These are phyloP conservation scores for Tenthredo livida DNA, from an alignment of 2,888 invertebrate genomes.

Conservation along the genomic window DNA sequence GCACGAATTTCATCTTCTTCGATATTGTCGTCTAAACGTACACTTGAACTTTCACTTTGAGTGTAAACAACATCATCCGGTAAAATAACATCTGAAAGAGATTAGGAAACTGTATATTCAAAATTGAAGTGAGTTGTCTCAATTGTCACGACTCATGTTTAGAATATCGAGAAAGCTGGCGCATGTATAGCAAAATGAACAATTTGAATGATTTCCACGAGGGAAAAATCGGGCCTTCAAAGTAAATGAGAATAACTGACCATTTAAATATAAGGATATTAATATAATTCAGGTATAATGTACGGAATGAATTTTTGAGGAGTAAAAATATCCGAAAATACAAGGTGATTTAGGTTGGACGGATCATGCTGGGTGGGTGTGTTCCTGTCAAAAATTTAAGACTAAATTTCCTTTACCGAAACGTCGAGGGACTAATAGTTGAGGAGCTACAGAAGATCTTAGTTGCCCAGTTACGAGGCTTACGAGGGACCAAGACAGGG, in stretches of 20 bases:
- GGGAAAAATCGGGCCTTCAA: too few species aligned
- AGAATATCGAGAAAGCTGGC: not conserved
- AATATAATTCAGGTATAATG: not conserved
- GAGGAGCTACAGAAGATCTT: too few species aligned
- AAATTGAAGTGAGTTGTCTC: not conserved
- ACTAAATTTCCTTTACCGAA: too few species aligned
- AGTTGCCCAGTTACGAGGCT: too few species aligned
- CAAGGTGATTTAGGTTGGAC: too few species aligned
- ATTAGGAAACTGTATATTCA: not conserved
- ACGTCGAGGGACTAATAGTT: too few species aligned
- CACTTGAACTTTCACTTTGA: not conserved
- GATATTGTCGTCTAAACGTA: not conserved
- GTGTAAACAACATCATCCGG: not conserved
- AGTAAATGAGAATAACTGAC: too few species aligned
- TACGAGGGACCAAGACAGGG: too few species aligned
- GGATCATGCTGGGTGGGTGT: too few species aligned
- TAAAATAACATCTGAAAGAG: not conserved
- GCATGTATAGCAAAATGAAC: not conserved
- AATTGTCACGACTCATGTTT: not conserved
- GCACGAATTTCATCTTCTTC: not conserved
- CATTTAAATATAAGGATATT: too few species aligned
- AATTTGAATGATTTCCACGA: not conserved
- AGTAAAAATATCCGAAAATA: not conserved
- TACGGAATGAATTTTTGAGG: not conserved
- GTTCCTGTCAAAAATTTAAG: too few species aligned